Conservation (phyloP, 37 sponge, comb jelly and placozoan genomes). For the Beroe forskalii region DNA sequence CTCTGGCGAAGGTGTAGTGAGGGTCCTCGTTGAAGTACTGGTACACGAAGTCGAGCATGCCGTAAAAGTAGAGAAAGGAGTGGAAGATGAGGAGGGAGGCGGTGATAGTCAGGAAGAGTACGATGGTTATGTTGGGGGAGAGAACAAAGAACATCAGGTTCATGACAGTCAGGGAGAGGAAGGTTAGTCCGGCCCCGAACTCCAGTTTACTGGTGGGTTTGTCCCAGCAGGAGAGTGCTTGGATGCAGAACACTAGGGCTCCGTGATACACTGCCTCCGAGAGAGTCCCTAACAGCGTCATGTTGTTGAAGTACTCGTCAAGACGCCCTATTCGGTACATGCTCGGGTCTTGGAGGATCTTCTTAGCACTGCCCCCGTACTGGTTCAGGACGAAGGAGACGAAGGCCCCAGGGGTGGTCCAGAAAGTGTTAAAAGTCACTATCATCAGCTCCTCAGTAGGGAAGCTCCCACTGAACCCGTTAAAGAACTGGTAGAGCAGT, state of each 20-base stretch:
- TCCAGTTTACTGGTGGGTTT: conserved; percentile 3
- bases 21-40: conserved; percentile 60
- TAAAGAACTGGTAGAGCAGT: conserved; percentile 63
- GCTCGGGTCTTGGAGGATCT: conserved; percentile 9
- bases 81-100: not conserved
- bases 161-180: conserved; percentile 38
- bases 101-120: not conserved
- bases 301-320: not conserved
- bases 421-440: conserved; percentile 59
- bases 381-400: conserved; percentile 43
- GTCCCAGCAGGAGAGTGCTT: conserved; percentile 10
- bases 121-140: conserved; percentile 30
- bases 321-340: not conserved
- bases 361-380: conserved; percentile 30
- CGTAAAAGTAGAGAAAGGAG: conserved; percentile 45
- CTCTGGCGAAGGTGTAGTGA: conserved; percentile 29
- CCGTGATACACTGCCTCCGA: conserved; percentile 49
- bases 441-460: conserved; percentile 34
- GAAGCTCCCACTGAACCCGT: conserved; percentile 62
- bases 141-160: conserved; percentile 11
- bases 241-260: conserved; percentile 25
- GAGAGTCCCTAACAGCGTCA: not conserved
- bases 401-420: conserved; percentile 25
- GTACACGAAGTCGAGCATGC: conserved; percentile 2
- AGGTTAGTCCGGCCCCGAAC: conserved; percentile 18